Evolutionary conservation across 1,140 invertebrate species (phyloP).

Genomic region (Polyergus mexicanus): DNA sequence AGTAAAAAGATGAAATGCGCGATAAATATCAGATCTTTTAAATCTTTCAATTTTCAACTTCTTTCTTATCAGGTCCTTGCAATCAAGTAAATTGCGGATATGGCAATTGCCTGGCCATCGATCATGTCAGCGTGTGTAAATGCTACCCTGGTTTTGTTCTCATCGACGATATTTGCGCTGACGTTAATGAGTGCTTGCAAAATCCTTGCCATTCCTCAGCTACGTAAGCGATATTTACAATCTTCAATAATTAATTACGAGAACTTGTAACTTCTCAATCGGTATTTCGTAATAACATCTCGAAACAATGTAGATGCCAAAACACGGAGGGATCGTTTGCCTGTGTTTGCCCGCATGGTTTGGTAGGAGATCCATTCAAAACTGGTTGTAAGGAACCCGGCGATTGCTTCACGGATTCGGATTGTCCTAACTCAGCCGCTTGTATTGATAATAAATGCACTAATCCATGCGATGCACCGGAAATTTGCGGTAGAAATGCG

Average conservation of each 20-base stretch:
- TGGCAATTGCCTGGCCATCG: slow-evolving; percentile 90
- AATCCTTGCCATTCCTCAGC: slow-evolving; percentile 93
- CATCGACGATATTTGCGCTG: slow-evolving; percentile 90
- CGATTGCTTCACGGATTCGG: slow-evolving; percentile 92
- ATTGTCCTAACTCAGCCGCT: slow-evolving; percentile 92
- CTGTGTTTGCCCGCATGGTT: slow-evolving; percentile 92
- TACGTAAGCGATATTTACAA: slow-evolving; percentile 82
- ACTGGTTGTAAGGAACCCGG: slow-evolving; percentile 91
- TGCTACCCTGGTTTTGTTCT: slow-evolving; percentile 92
- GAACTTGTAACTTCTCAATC: background rate
- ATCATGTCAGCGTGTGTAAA: slow-evolving; percentile 91
- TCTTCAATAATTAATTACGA: background rate
- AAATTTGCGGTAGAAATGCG: slow-evolving; percentile 92
- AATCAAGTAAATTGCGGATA: slow-evolving; percentile 91
- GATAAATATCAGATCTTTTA: background rate
- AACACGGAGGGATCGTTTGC: slow-evolving; percentile 92
- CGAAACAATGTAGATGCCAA: slow-evolving; percentile 87
- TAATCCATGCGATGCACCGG: slow-evolving; percentile 91
- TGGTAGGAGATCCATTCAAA: slow-evolving; percentile 92
- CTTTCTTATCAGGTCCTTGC: slow-evolving; percentile 90
- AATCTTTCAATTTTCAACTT: background rate
- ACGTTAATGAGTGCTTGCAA: slow-evolving; percentile 93
- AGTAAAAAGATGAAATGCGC: background rate
- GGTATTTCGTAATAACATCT: background rate
- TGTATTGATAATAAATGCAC: slow-evolving; percentile 93